Evolutionary conservation across 2,113 vertebrate species (phyloP).

Genomic region (Dicerorhinus sumatrensis): DNA sequence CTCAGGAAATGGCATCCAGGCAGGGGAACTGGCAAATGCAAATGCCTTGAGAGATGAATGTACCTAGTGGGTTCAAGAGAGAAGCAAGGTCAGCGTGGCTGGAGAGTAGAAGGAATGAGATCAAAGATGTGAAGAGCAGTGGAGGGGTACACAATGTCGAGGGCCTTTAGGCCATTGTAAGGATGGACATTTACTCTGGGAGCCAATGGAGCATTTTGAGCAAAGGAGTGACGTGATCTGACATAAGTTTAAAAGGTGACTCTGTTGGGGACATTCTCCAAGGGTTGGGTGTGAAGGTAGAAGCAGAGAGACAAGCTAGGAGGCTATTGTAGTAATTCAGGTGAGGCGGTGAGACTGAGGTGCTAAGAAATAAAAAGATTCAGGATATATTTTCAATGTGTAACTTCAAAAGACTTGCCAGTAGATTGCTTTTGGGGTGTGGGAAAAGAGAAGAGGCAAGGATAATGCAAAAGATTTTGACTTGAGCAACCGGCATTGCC

Average conservation of each 20-base stretch:
- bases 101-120: not conserved
- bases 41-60: not conserved
- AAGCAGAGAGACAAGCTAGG: not conserved
- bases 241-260: not conserved
- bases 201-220: not conserved
- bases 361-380: not conserved
- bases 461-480: not conserved
- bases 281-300: not conserved
- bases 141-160: accelerated
- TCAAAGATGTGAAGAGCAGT: not conserved
- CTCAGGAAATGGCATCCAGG: not conserved
- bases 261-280: not conserved
- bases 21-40: not conserved
- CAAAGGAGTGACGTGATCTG: not conserved
- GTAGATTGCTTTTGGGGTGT: not conserved
- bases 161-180: not conserved
- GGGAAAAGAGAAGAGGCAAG: not conserved
- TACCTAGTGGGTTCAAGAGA: not conserved
- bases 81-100: not conserved
- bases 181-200: not conserved
- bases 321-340: not conserved
- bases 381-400: not conserved
- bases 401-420: not conserved
- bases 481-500: not conserved
- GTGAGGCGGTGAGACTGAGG: not conserved